Base-by-base conservation (phyloP, 2,113 vertebrate genomes). In the Butorides virescens region DNA sequence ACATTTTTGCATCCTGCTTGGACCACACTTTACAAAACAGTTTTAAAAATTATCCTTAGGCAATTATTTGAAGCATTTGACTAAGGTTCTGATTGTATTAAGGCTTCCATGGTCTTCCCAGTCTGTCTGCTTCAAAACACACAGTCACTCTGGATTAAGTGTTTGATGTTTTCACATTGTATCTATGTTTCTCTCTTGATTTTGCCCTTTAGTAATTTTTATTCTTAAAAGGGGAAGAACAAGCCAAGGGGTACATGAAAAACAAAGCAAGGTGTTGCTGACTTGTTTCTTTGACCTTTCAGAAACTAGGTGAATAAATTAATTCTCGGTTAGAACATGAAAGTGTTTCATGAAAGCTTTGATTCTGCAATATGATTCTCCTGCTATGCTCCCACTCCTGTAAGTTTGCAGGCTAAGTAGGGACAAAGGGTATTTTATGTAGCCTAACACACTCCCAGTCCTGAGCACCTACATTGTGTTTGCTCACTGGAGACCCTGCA, bases 71-170 rank as follows among this genome's bases (percentile, higher is more conserved):
- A 95, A 79, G 94, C 8, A 7, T 65, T 91, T 81, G 66, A 95
- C 67, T 92, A 94, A 92, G 91, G 95, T 96, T 98, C 84, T 86
- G 96, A 97, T 78, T 96, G 94, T 19, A 90, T 98, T 98, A 98
- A 98, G 98, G 98, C 98, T 98, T 97, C 95, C 89, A 83, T 8
- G 89, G 77, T 96, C 97, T 96, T 95, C 97, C 95, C 96, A 84
- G 92, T 93, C 90, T 93, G 52, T 58, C 83, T 62, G 71, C 90
- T 89, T 5, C 72, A 61, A 89, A 89, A 88, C 47, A 84, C 15
- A 20, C 90, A 80, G 72, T 61, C 39, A 27, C 34, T 36, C 88
- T 91, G 88, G 90, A 74, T 49, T 47, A 61, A 94, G 58, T 91
- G 80, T 68, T n/a, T 25, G 74, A 70, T 56, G 88, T 80, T 87